Evolutionary conservation across 2,113 vertebrate species (phyloP).

Genomic region (Ptilonorhynchus violaceus): DNA sequence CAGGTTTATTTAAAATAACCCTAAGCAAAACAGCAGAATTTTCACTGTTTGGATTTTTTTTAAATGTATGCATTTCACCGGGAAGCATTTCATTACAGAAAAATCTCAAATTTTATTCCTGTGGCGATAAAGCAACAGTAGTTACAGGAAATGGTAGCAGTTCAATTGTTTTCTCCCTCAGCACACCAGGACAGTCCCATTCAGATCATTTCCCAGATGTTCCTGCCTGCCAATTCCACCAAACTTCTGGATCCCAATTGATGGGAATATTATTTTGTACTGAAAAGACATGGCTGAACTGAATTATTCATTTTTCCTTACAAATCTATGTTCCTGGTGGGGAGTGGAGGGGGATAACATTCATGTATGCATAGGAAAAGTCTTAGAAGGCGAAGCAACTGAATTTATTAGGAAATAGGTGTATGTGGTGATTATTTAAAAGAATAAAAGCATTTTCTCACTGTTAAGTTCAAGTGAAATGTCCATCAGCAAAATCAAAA

Average conservation of each 20-base stretch:
- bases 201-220: background rate
- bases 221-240: background rate
- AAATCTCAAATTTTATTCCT: background rate
- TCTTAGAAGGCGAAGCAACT: background rate
- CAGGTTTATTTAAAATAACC: constrained; percentile 38
- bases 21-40: background rate
- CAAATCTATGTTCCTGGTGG: background rate
- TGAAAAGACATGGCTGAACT: background rate
- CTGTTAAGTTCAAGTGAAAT: background rate
- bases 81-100: background rate
- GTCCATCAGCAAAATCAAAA: background rate
- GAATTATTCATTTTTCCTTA: background rate
- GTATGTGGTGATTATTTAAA: background rate
- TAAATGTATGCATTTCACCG: background rate
- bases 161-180: background rate
- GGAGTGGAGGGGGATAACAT: background rate
- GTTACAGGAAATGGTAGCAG: background rate
- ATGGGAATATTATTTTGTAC: background rate
- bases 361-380: background rate
- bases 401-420: background rate
- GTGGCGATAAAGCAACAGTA: background rate
- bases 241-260: background rate
- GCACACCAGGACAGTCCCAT: background rate
- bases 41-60: background rate
- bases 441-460: background rate